Evolutionary conservation across 2,797 vertebrate species (phyloP), one percentile per base, ranked within the genome.

Genomic region (Bryconaethiops microstoma): DNA sequence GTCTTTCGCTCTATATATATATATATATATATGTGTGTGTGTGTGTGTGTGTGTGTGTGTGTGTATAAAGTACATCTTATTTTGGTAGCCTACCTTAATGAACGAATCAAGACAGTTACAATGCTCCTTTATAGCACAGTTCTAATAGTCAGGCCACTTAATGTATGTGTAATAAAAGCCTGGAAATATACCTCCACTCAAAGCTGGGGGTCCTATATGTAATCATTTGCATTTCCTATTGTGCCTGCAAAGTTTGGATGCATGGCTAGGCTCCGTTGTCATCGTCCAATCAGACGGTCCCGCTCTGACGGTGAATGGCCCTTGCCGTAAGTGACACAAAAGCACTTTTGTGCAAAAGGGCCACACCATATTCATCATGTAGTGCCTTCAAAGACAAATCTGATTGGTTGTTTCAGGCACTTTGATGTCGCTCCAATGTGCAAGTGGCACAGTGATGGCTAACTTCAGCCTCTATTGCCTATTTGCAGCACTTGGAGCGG

Each of bases 331-430:
- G 78, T 78, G 59, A 85, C 85, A 90, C 87, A 89, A 90, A 88
- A 84, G 82, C 82, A 82, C 87, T 87, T 88, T 90, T 90, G 88
- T 89, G 85, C 64, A 2, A 35, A 77, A 77, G 67, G 69, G 75
- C 83, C 80, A 69, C 82, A 82, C 83, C 89, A 87, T 84, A 90
- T 91, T 90, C 88, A 90, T 88, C 87, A 86, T 87, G 85, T 80
- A 85, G 81, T 85, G 84, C 85, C 85, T 85, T 79, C 48, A 64
- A 84, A 86, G 77, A 88, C 83, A 82, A 85, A 88, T 88, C 88
- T 85, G 82, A 90, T 88, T 88, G 83, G 88, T 79, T 79, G 80
- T 85, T 72, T 84, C 57, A 57, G 59, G 67, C 76, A 84, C 88
- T 90, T 89, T 90, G 88, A 91, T 85, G 85, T 84, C 19, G 25